Evolutionary conservation across 2,113 vertebrate species (phyloP).

Genomic region (Ciconia stormi): DNA sequence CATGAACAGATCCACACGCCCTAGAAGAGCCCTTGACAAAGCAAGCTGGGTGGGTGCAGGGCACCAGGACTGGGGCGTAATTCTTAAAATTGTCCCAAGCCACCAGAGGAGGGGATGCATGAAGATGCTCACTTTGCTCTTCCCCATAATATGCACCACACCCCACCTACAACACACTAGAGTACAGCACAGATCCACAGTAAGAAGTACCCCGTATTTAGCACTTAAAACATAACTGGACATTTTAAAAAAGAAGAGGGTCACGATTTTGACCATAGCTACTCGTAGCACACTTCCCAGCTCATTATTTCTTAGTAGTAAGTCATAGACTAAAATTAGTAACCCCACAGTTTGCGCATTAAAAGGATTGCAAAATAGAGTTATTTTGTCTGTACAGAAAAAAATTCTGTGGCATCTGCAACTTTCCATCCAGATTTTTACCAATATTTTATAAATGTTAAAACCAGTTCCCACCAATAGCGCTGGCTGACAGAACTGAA

Average conservation of each 20-base stretch:
- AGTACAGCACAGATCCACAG: not conserved
- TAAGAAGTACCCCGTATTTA: not conserved
- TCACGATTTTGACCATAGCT: not conserved
- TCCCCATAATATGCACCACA: not conserved
- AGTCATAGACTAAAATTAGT: not conserved
- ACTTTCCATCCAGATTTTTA: not conserved
- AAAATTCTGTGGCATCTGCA: not conserved
- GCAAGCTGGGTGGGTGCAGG: not conserved
- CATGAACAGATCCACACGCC: accelerated
- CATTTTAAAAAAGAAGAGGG: not conserved
- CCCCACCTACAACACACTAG: not conserved
- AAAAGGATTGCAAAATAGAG: not conserved
- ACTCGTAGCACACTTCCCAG: not conserved
- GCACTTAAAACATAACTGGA: not conserved
- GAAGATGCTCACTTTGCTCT: not conserved
- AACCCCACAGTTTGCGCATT: not conserved
- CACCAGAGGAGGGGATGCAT: not conserved
- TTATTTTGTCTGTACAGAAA: not conserved
- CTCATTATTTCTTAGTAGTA: not conserved
- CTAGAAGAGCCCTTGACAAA: not conserved
- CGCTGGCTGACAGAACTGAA: not conserved
- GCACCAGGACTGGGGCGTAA: not conserved
- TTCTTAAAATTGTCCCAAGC: not conserved
- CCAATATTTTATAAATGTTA: not conserved
- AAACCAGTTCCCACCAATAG: not conserved